Percentiles rank a stretch among this genome's conserved stretches.
These are phyloP conservation scores for Prochilodus magdalenae DNA, from an alignment of 2,113 vertebrate genomes.

Conservation along the genomic window DNA sequence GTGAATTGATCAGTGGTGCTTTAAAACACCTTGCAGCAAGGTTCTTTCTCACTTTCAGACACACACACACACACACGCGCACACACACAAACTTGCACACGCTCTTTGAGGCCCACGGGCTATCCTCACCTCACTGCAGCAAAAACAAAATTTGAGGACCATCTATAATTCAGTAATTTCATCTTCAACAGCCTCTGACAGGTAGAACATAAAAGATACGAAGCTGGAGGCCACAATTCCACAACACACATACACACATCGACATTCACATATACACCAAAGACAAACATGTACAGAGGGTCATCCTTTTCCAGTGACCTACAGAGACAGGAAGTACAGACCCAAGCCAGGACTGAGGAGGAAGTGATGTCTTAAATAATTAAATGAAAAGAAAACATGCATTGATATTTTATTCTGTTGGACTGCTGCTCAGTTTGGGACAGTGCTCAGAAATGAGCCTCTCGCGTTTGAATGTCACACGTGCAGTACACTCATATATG, in stretches of 20 bases:
- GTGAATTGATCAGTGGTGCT: background rate
- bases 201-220: conserved; percentile 13
- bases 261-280: background rate
- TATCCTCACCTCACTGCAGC: background rate
- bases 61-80: background rate
- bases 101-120: background rate
- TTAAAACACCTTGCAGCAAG: background rate
- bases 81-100: background rate
- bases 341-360: background rate
- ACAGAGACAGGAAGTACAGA: background rate
- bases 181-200: conserved; percentile 3
- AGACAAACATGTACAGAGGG: background rate
- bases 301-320: background rate
- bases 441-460: background rate
- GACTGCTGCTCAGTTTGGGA: background rate
- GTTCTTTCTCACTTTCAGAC: background rate
- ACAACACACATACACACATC: background rate
- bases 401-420: background rate
- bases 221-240: background rate
- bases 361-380: conserved; percentile 5
- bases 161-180: conserved; percentile 18
- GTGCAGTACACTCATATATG: background rate
- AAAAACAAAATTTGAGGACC: conserved; percentile 9
- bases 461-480: background rate
- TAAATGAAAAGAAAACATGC: background rate